A percentile compares a stretch with the other conserved stretches of the same genome.
phyloP scores from a whole-genome alignment of 1,140 invertebrate species.

The Thalassaphorura encarpata region DNA sequence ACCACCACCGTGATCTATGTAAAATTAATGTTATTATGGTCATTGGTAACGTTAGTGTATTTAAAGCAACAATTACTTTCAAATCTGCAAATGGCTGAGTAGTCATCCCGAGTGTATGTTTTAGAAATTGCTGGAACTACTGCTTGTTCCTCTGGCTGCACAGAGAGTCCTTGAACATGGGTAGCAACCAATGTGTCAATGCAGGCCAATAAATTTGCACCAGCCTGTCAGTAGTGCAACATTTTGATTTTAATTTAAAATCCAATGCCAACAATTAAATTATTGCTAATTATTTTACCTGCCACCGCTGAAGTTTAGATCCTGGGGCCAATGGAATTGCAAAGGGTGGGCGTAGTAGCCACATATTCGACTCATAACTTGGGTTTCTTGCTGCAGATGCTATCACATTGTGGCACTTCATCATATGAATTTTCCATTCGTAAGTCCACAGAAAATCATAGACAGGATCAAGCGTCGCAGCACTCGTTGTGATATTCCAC shows the following conservation, averaged over 20 bases:
- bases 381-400: conserved; percentile 48
- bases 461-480: conserved; percentile 74
- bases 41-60: background rate
- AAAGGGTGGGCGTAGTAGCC: conserved; percentile 22
- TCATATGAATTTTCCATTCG: conserved; percentile 47
- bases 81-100: conserved; percentile 75
- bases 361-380: conserved; percentile 15
- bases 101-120: conserved; percentile 65
- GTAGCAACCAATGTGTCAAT: conserved; percentile 77
- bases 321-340: conserved; percentile 23
- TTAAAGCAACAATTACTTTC: conserved; percentile 52
- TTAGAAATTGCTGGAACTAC: conserved; percentile 38
- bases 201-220: conserved; percentile 76
- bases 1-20: conserved; percentile 74
- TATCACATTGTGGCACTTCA: conserved; percentile 72
- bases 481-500: conserved; percentile 60
- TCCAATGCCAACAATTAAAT: conserved; percentile 32
- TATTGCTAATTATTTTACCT: conserved; percentile 16
- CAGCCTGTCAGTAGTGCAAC: conserved; percentile 46
- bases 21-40: background rate
- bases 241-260: background rate
- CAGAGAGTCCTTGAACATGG: conserved; percentile 50
- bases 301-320: conserved; percentile 61
- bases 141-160: conserved; percentile 43
- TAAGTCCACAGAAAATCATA: conserved; percentile 74